Evolutionary conservation across 2,797 vertebrate genomes (phyloP), one percentile per base, ranked within the genome.

Genomic region (Molossus molossus): DNA sequence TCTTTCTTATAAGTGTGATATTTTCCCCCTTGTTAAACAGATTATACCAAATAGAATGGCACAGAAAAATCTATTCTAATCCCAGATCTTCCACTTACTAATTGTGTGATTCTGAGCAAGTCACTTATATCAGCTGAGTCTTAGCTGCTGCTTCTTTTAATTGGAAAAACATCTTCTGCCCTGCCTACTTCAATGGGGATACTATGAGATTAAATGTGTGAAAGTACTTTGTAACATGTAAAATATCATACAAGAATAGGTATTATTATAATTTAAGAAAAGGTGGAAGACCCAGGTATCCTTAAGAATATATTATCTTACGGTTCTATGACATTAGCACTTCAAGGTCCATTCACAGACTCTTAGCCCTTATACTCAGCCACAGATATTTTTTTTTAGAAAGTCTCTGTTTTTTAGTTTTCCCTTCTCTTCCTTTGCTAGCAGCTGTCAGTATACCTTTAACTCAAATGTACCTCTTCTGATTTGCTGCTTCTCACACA

Each of bases 401-500:
- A 92, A 90, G 85, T 6, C 79, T 73, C 76, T 86, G 82, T 48
- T 90, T 96, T 94, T 87, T 89, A 57, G 57, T 85, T 48, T 90
- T 82, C 67, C 62, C 83, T 20, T 91, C 69, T 79, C 64, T 57
- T 95, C 70, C 64, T 73, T 87, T 60, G 60, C 73, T 89, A 87
- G 73, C 69, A 92, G 91, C 57, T 83, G 76, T 77, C 84, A 94
- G 93, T 55, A 96, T 58, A 90, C 75, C 87, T 96, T 97, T 91
- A 91, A 95, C 81, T 45, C 72, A 91, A 87, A 91, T 72, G 76
- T 15, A 91, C 67, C 81, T 58, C 95, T 95, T 96, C 90, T 90
- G 80, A 95, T 95, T 91, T 96, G 94, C 94, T 93, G 53, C 76
- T 95, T 96, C 83, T 88, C 89, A 94, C 40, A 91, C 64, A 76